Evolutionary conservation across 2,888 invertebrate species (phyloP), one percentile per base, ranked within the genome.

Genomic region (Eupeodes latifasciatus): DNA sequence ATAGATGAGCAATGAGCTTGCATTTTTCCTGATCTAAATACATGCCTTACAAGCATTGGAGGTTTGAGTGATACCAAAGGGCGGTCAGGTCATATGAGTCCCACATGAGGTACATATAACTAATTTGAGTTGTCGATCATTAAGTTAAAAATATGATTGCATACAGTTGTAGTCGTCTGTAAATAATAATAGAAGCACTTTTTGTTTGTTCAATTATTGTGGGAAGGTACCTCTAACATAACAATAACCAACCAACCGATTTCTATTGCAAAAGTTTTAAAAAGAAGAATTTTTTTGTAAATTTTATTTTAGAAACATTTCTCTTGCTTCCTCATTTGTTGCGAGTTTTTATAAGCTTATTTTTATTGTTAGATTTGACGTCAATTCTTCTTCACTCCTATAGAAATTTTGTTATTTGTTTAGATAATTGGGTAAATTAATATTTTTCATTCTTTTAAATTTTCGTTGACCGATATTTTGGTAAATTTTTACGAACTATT

Each of bases 91-190:
- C 4, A 40, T 88, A 84, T n/a, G n/a, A 40, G 5, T 40, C 40
- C 40, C 40, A 9, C 40, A 40, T n/a, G 40, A 40, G 40, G 40
- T 40, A n/a, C n/a, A n/a, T n/a, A 40, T 40, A 40, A 40, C 40
- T 88, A 88, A 84, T 88, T 88, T 80, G 40, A 67, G 76, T 79
- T 61, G 64, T 34, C 19, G 74, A 74, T 88, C 87, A 88, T 88
- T 88, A 88, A 84, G 77, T 77, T 81, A 84, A 88, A 88, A 40
- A 40, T 78, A 74, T 77, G 80, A 84, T 78, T 88, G 84, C 64
- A 77, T 69, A 47, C 72, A 76, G 76, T 80, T 57, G 59, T 59
- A 76, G 76, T 80, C 64, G 59, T 59, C 14, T 57, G 10, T 55
- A 7, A 47, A 2, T 79, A 66, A 82, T 76, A 79, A 79, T 83